Evolutionary conservation across 2,113 vertebrate genomes (phyloP).

Genomic region (Myxocyprinus asiaticus): DNA sequence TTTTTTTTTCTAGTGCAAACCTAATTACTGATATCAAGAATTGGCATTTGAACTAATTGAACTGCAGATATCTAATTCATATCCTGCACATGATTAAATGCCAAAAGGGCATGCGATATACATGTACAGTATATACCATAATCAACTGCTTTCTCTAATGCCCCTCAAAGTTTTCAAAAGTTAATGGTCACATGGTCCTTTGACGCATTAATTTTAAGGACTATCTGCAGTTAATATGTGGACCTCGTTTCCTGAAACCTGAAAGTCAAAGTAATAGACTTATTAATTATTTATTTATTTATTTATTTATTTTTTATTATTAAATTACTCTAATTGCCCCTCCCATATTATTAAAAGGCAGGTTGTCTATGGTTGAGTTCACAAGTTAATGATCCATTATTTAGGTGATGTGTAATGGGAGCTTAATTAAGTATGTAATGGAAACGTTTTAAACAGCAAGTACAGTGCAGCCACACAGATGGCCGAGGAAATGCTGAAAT

Average conservation of each 20-base stretch:
- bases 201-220: conserved; percentile 29
- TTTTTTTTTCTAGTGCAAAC: too few relatives aligned
- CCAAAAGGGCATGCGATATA: too few relatives aligned
- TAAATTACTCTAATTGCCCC: conserved; percentile 49
- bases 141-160: not conserved
- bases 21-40: too few relatives aligned
- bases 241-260: not conserved
- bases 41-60: too few relatives aligned
- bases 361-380: conserved; percentile 48
- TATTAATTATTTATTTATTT: too few relatives aligned
- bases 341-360: conserved; percentile 47
- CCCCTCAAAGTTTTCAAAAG: conserved; percentile 8
- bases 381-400: conserved; percentile 42
- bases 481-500: conserved; percentile 26
- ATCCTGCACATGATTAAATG: too few relatives aligned
- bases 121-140: not conserved
- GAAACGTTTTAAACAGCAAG: not conserved
- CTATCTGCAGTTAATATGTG: not conserved
- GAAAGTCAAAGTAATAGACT: too few relatives aligned
- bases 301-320: conserved; percentile 59
- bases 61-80: too few relatives aligned
- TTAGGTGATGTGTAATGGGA: conserved; percentile 33
- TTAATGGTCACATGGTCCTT: conserved; percentile 3
- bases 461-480: conserved; percentile 7
- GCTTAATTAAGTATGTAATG: conserved; percentile 38